phyloP scores from a whole-genome alignment of 2,113 vertebrate genomes.

The Dicentrarchus labrax region DNA sequence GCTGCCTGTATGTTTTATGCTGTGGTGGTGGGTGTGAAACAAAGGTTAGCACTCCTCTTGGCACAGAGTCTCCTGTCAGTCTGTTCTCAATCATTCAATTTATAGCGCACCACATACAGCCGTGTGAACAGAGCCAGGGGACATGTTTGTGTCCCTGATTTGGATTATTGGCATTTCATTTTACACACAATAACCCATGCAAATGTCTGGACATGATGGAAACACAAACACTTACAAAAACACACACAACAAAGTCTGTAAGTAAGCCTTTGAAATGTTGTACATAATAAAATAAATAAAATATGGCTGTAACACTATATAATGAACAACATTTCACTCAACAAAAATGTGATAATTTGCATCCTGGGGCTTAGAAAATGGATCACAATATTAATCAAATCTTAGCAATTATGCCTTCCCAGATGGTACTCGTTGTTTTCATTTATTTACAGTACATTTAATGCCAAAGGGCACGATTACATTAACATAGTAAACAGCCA shows the following conservation, averaged over 20 bases:
- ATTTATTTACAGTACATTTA: conserved; percentile 10
- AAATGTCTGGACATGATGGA: conserved; percentile 10
- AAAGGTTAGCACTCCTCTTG: conserved; percentile 53
- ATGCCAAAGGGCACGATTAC: neutral
- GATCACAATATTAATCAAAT: neutral
- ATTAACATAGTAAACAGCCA: conserved; percentile 2
- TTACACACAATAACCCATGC: neutral
- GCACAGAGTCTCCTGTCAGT: conserved; percentile 14
- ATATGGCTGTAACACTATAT: neutral
- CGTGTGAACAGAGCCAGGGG: conserved; percentile 8
- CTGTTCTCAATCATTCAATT: conserved; percentile 49
- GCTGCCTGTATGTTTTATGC: conserved; percentile 53
- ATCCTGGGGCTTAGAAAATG: conserved; percentile 13
- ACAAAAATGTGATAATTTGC: conserved; percentile 16
- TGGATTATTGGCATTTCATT: neutral
- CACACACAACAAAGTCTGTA: neutral
- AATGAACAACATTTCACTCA: neutral
- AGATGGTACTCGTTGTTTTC: conserved; percentile 5
- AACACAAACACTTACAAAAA: neutral
- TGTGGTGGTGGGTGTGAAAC: conserved; percentile 58
- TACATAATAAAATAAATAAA: neutral
- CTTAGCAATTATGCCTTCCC: neutral
- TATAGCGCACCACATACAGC: conserved; percentile 21
- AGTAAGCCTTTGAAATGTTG: neutral
- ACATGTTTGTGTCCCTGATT: conserved; percentile 35